Percentiles rank a stretch among this genome's conserved stretches.
Conservation (phyloP, 2,888 invertebrate genomes). For the Ophonus ardosiacus region DNA sequence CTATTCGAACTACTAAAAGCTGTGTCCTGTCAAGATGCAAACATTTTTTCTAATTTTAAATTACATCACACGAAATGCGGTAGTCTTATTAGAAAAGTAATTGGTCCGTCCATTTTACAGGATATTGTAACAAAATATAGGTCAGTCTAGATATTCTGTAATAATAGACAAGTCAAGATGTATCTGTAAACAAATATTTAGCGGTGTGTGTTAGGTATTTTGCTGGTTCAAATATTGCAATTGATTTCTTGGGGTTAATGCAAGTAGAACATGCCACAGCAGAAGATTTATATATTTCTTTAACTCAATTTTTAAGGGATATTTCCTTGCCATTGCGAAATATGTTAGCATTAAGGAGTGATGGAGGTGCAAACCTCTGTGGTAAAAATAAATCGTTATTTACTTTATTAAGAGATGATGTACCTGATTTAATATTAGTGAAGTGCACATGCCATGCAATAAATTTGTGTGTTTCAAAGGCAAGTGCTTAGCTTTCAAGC, state of each 20-base stretch:
- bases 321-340: neutral
- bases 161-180: neutral
- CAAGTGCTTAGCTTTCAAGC: neutral
- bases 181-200: neutral
- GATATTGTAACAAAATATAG: neutral
- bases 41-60: neutral
- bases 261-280: neutral
- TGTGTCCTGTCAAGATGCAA: neutral
- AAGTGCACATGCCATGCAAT: neutral
- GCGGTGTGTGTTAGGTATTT: neutral
- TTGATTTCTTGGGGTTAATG: neutral
- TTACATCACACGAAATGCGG: neutral
- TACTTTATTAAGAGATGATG: neutral
- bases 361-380: neutral
- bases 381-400: neutral
- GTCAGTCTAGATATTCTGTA: neutral
- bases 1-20: neutral
- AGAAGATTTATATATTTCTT: neutral
- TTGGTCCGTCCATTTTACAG: neutral
- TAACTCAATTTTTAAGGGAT: neutral
- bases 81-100: neutral
- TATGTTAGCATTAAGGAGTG: neutral
- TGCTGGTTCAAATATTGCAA: neutral
- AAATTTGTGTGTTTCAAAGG: neutral
- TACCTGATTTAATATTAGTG: neutral